A percentile compares a stretch with the other conserved stretches of the same genome.
These are phyloP conservation scores for Morinoia aosen DNA, from an alignment of 2,888 invertebrate genomes.

Conservation along the genomic window DNA sequence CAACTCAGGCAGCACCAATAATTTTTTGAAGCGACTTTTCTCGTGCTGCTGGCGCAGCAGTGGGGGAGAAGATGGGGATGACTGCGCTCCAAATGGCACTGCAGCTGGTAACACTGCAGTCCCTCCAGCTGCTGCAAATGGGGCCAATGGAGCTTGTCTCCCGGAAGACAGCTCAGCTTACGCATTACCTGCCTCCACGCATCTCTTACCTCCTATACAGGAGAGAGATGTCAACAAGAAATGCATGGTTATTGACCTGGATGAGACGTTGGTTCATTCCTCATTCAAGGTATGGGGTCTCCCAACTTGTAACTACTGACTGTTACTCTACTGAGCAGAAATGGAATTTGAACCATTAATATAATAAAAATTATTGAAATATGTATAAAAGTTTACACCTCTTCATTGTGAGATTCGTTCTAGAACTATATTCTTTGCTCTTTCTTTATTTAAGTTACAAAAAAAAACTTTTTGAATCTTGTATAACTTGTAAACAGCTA, in stretches of 20 bases:
- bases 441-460: too few relatives aligned
- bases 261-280: slow-evolving; percentile 99
- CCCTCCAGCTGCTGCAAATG: slow-evolving; percentile 55
- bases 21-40: slow-evolving; percentile 37
- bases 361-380: not conserved
- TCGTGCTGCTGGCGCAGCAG: slow-evolving; percentile 52
- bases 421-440: too few relatives aligned
- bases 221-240: slow-evolving; percentile 97
- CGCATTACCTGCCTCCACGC: slow-evolving; percentile 77
- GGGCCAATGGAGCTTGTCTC: slow-evolving; percentile 65
- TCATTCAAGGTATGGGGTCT: slow-evolving; percentile 89
- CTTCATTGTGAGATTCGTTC: too few relatives aligned
- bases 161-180: slow-evolving; percentile 63
- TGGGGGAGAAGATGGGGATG: slow-evolving; percentile 1
- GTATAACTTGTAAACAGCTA: too few relatives aligned
- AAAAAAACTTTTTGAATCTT: too few relatives aligned
- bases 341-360: slow-evolving; percentile 41
- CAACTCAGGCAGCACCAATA: slow-evolving; percentile 45
- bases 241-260: slow-evolving; percentile 99
- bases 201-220: slow-evolving; percentile 89
- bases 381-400: slow-evolving; percentile 16
- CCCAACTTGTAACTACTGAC: slow-evolving; percentile 70
- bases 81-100: slow-evolving; percentile 34
- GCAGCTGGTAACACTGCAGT: slow-evolving; percentile 57
- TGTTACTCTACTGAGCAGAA: slow-evolving; percentile 23